phyloP scores from a whole-genome alignment of 2,113 vertebrate genomes.

The Elanoides forficatus region DNA sequence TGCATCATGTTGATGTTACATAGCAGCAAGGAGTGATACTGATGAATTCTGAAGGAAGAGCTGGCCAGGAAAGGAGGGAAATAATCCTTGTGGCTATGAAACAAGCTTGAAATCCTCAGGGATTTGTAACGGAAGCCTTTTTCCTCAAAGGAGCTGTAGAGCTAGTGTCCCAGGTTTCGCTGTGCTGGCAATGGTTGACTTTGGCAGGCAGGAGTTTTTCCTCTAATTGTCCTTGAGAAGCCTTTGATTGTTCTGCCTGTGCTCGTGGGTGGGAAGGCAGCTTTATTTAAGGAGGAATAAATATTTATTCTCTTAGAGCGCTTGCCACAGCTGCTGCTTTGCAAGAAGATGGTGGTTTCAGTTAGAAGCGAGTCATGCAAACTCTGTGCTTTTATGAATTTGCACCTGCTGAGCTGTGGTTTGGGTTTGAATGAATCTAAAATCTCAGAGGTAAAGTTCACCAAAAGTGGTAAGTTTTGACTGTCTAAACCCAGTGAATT shows the following conservation, averaged over 20 bases:
- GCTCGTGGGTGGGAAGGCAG: conserved; percentile 52
- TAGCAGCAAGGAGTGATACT: neutral
- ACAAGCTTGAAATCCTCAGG: conserved; percentile 10
- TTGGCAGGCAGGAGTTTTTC: conserved; percentile 57
- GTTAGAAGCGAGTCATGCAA: conserved; percentile 10
- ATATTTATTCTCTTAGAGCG: conserved; percentile 52
- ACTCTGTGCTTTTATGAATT: conserved; percentile 35
- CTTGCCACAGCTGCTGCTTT: conserved; percentile 57
- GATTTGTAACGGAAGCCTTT: conserved; percentile 42
- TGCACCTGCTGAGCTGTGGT: conserved; percentile 58
- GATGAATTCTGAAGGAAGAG: conserved; percentile 34
- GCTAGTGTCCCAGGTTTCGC: conserved; percentile 44
- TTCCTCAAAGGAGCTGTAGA: conserved; percentile 29
- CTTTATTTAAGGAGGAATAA: conserved; percentile 65
- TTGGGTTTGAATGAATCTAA: conserved; percentile 38
- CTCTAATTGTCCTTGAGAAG: conserved; percentile 64
- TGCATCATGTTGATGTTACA: neutral
- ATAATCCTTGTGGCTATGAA: conserved; percentile 50
- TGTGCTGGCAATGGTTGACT: conserved; percentile 42
- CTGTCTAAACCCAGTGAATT: neutral
- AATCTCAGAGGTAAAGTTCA: conserved; percentile 41
- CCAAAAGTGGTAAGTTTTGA: conserved; percentile 28
- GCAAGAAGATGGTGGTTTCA: conserved; percentile 40
- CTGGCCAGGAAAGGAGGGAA: conserved; percentile 5
- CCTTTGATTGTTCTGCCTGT: conserved; percentile 60